Conservation (phyloP, 2,113 vertebrate species). For the Leucosticte australis region DNA sequence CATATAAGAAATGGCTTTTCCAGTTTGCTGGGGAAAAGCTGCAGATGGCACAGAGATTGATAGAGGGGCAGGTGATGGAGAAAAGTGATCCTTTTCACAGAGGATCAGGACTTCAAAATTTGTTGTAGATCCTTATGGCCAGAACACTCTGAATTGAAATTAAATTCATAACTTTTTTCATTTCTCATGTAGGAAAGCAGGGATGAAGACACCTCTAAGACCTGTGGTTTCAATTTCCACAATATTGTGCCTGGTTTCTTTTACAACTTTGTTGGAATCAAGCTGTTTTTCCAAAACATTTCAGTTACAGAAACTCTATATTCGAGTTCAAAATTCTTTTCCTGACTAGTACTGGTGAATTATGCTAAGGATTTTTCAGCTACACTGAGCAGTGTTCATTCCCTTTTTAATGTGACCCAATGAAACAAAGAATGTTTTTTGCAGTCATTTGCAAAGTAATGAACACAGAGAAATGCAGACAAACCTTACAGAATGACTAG, state of each 20-base stretch:
- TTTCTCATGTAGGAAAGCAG: neutral
- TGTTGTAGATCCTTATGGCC: neutral
- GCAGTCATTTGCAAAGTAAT: neutral
- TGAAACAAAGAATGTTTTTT: neutral
- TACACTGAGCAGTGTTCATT: neutral
- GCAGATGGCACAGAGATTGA: neutral
- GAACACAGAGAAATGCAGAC: neutral
- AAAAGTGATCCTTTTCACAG: neutral
- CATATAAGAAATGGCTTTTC: neutral
- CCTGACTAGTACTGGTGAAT: neutral
- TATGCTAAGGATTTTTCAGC: neutral
- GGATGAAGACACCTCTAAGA: neutral
- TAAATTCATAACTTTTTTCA: neutral
- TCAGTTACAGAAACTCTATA: neutral
- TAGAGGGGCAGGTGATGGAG: neutral
- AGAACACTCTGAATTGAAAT: neutral
- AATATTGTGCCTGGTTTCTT: neutral
- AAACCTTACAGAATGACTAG: neutral
- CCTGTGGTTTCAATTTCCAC: neutral
- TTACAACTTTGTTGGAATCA: neutral
- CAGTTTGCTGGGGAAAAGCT: neutral
- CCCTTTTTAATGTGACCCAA: neutral
- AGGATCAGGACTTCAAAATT: neutral
- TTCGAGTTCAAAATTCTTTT: neutral
- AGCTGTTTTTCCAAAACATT: conserved; percentile 1